Evolutionary conservation across 2,888 invertebrate genomes (phyloP).

Genomic region (Endotricha flammealis): DNA sequence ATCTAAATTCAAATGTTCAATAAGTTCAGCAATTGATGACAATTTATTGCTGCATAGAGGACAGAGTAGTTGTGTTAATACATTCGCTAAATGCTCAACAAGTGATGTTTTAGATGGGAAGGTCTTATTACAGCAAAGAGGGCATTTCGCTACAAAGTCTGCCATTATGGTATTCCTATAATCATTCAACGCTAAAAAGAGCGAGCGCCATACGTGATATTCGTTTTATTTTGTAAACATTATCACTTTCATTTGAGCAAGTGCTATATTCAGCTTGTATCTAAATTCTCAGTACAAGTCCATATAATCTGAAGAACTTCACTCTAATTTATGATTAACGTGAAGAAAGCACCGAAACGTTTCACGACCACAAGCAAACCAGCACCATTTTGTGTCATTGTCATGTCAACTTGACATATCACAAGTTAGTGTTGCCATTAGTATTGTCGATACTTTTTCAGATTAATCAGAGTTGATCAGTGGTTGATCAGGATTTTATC

Average conservation of each 20-base stretch:
- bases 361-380: constrained; percentile 16
- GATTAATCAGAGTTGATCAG: no score
- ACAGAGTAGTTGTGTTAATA: constrained; percentile 73
- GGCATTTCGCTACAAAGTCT: constrained; percentile 71
- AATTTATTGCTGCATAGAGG: constrained; percentile 77
- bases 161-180: constrained; percentile 58
- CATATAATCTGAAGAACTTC: constrained; percentile 67
- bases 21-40: constrained; percentile 71
- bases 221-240: constrained; percentile 42
- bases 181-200: neutral
- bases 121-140: constrained; percentile 81
- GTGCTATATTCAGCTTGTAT: constrained; percentile 55
- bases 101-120: constrained; percentile 78
- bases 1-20: constrained; percentile 74
- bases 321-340: constrained; percentile 52
- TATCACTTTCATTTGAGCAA: constrained; percentile 30
- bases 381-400: constrained; percentile 4
- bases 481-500: no score
- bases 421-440: constrained; percentile 14
- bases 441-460: no score
- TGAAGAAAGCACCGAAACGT: constrained; percentile 50
- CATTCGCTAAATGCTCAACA: constrained; percentile 72
- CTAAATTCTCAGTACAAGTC: constrained; percentile 56
- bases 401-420: constrained; percentile 1
- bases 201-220: constrained; percentile 17